Percentiles rank a stretch among this genome's conserved stretches.
Evolutionary conservation across 2,797 vertebrate species (phyloP).

Genomic region (Merluccius polli): DNA sequence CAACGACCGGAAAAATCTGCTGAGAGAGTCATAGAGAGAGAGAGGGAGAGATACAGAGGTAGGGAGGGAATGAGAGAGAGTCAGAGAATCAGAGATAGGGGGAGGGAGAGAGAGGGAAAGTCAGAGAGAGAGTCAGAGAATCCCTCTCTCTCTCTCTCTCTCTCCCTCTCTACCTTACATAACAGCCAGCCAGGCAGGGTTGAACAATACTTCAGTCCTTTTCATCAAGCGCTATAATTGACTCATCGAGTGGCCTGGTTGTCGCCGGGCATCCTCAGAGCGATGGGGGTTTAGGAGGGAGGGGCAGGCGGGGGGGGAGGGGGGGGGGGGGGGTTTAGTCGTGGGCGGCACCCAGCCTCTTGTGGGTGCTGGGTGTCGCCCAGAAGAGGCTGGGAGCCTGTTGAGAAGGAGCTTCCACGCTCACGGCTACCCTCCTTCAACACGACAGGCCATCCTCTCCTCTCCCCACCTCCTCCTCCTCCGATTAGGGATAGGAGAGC

Average conservation of each 20-base stretch:
- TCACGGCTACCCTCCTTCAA: neutral
- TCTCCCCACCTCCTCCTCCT: neutral
- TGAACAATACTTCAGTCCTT: neutral
- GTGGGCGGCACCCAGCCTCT: too few species aligned
- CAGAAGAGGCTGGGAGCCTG: neutral
- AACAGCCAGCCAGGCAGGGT: neutral
- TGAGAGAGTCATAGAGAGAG: neutral
- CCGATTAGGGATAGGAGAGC: neutral
- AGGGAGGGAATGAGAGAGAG: neutral
- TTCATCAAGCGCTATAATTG: neutral
- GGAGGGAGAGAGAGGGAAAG: neutral
- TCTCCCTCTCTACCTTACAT: neutral
- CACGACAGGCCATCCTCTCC: neutral
- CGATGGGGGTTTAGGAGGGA: neutral
- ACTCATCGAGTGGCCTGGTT: neutral
- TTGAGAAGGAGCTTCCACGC: neutral
- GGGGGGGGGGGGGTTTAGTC: neutral
- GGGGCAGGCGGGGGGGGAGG: too few species aligned
- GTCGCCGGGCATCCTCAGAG: neutral
- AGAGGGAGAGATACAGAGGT: neutral
- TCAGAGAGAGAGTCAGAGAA: neutral
- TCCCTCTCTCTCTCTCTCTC: neutral
- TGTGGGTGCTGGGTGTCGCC: too few species aligned
- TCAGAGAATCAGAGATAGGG: neutral
- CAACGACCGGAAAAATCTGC: neutral